Evolutionary conservation across 2,113 vertebrate genomes (phyloP).

Genomic region (Microtus oregoni): DNA sequence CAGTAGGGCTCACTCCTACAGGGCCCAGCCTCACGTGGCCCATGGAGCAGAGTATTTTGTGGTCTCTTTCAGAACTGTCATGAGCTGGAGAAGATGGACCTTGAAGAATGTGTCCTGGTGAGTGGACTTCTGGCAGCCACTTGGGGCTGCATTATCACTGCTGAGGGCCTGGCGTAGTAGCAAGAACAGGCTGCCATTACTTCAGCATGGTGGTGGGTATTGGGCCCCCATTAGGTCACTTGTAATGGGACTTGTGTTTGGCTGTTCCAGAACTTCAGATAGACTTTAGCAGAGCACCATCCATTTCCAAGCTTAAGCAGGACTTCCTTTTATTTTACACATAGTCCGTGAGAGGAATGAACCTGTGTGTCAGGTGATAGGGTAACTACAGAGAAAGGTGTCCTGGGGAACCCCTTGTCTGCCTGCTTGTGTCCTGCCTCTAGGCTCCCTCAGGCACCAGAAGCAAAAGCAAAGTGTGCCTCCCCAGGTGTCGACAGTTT

Average conservation of each 20-base stretch:
- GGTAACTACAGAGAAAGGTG: not conserved
- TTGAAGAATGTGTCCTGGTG: conserved; percentile 97
- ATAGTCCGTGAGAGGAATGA: not conserved
- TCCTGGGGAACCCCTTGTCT: not conserved
- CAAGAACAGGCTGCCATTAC: rapidly evolving
- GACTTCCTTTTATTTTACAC: not conserved
- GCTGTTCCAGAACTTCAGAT: not conserved
- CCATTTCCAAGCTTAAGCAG: not conserved
- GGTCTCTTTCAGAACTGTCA: conserved; percentile 92
- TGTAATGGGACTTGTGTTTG: not conserved
- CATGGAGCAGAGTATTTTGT: not conserved
- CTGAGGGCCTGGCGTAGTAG: rapidly evolving
- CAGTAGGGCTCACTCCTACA: not conserved
- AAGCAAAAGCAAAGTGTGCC: not conserved
- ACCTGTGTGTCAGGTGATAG: not conserved
- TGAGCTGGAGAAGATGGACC: conserved; percentile 97
- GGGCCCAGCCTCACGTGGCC: not conserved
- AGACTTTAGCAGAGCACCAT: not conserved
- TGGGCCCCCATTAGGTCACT: not conserved
- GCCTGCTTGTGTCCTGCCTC: not conserved
- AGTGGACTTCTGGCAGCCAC: conserved; percentile 73
- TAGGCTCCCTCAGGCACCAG: not conserved
- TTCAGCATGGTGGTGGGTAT: not conserved
- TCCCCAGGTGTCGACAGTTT: not conserved
- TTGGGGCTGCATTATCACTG: not conserved